Base-by-base conservation (phyloP, 2,797 vertebrate genomes). In the Rhinella marina region DNA sequence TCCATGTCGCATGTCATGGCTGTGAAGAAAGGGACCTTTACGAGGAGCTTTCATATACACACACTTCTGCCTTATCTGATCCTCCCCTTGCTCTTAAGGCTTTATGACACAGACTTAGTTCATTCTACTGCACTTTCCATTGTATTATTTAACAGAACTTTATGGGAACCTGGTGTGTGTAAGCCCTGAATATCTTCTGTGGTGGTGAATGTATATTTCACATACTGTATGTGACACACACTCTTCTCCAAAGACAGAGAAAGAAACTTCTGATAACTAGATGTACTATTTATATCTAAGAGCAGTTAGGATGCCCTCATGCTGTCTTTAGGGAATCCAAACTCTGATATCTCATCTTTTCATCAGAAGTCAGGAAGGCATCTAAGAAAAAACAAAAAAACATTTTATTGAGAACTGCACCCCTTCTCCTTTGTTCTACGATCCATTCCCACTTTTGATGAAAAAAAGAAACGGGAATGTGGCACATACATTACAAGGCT, bases 81-180 rank as follows among this genome's bases (percentile, higher is more conserved):
- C 85, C 50, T 68, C 75, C 77, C 25, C 75, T 23, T 79, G 50
- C 76, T 86, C 54, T 66, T 62, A 64, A 9, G 23, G 21, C 57
- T 81, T 81, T 61, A 81, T 81, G 57, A 61, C 21, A 61, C 13
- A 64, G 14, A 85, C 75, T 57, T 61, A 62, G 19, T 75, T 75
- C 21, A 61, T 50, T 84, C 23, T 61, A 9, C 27, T 12, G 70
- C 83, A 85, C 84, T 77, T 85, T 85, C 73, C 23, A 77, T 77
- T 85, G 29, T 48, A 61, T 59, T 19, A 11, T 52, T 77, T 57
- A 32, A 25, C 32, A 25, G 59, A 17, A 64, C 23, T 77, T 64
- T 85, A 52, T 54, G 64, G 73, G 59, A 85, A 25, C 32, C n/a
- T 64, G 59, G 14, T 52, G 64, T 84, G 57, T 75, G 19, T 77